Evolutionary conservation across 2,113 vertebrate species (phyloP).

Genomic region (Natator depressus): DNA sequence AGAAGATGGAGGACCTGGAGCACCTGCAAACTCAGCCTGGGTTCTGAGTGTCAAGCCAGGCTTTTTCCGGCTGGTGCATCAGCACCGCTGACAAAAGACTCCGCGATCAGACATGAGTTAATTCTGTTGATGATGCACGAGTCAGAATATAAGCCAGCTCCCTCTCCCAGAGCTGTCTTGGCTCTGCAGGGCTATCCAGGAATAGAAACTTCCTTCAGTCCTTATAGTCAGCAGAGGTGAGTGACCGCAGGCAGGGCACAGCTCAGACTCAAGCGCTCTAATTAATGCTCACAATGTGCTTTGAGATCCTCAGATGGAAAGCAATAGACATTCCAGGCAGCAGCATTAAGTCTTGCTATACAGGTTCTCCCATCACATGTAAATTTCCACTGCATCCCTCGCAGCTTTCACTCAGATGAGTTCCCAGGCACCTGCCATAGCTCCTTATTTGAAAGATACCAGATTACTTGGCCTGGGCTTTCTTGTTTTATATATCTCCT

Average conservation of each 20-base stretch:
- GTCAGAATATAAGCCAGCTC: background rate
- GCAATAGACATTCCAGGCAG: background rate
- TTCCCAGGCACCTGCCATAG: background rate
- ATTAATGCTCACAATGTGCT: too few relatives aligned
- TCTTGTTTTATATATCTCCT: background rate
- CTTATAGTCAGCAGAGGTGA: too few relatives aligned
- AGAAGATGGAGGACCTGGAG: too few relatives aligned
- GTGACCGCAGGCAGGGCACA: too few relatives aligned
- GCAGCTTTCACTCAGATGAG: background rate
- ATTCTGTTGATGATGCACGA: background rate
- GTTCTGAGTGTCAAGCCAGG: too few relatives aligned
- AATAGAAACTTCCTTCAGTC: too few relatives aligned
- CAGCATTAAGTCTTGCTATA: background rate
- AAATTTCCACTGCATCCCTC: background rate
- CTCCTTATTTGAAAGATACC: background rate
- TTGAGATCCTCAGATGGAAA: too few relatives aligned
- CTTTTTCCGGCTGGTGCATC: too few relatives aligned
- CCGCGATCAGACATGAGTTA: background rate
- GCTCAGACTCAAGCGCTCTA: too few relatives aligned
- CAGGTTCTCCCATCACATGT: background rate
- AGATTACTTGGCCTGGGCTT: background rate
- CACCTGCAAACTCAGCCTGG: too few relatives aligned
- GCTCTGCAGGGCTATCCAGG: too few relatives aligned
- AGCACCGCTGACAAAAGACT: background rate
- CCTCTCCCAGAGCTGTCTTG: background rate